Conservation (phyloP, 1,140 invertebrate species). For the Trachymyrmex cornetzi region DNA sequence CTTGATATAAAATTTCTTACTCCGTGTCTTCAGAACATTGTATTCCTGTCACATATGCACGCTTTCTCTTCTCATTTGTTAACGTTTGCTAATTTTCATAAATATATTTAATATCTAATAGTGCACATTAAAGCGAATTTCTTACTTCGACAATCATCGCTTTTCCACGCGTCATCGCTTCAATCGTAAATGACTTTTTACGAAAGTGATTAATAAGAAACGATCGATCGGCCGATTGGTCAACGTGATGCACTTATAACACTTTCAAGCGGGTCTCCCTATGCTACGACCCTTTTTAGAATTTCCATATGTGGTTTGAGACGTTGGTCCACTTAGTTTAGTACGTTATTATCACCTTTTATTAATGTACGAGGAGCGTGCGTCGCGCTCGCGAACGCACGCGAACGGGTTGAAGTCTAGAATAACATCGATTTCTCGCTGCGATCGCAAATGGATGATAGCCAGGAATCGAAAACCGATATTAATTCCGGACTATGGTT, state of each 20-base stretch:
- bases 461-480: slow-evolving; percentile 47
- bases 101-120: not conserved
- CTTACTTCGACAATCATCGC: not conserved
- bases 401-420: slow-evolving; percentile 37
- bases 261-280: slow-evolving; percentile 76
- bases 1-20: not conserved
- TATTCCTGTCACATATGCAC: not conserved
- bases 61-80: not conserved
- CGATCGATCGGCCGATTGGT: slow-evolving; percentile 68
- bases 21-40: not conserved
- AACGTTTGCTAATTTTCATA: not conserved
- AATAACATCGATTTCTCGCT: slow-evolving; percentile 43
- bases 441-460: slow-evolving; percentile 34
- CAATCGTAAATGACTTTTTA: slow-evolving; percentile 43
- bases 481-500: slow-evolving; percentile 29
- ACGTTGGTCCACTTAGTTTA: slow-evolving; percentile 77
- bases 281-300: slow-evolving; percentile 76
- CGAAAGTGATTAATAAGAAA: not conserved
- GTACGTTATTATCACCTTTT: slow-evolving; percentile 73
- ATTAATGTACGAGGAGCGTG: slow-evolving; percentile 40
- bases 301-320: slow-evolving; percentile 74
- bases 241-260: slow-evolving; percentile 71
- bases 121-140: not conserved
- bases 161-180: slow-evolving; percentile 19
- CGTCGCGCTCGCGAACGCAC: slow-evolving; percentile 25